phyloP scores from a whole-genome alignment of 2,888 invertebrate species.

The Watsonalla cultraria region DNA sequence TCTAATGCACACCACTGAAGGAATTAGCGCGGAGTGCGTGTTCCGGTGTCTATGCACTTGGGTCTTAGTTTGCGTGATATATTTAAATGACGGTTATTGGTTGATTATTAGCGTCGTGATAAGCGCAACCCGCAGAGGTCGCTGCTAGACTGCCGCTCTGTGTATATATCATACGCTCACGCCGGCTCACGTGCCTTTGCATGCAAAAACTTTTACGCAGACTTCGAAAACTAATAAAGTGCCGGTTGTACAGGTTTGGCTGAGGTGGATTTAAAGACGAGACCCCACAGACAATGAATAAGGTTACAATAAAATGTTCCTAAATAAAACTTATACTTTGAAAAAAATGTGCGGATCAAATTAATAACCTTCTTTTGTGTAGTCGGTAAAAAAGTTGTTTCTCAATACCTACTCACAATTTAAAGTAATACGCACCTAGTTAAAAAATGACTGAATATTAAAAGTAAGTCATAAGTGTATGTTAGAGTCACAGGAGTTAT shows the following conservation, averaged over 20 bases:
- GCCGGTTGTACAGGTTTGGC: constrained; percentile 6
- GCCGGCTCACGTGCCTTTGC: constrained; percentile 62
- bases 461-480: too few species aligned
- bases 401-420: too few species aligned
- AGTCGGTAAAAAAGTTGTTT: too few species aligned
- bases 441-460: too few species aligned
- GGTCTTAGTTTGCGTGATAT: constrained; percentile 14
- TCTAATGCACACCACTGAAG: constrained; percentile 33
- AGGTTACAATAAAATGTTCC: too few species aligned
- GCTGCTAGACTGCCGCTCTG: constrained; percentile 62
- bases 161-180: constrained; percentile 51
- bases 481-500: too few species aligned
- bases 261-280: neutral
- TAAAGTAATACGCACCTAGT: too few species aligned
- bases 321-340: too few species aligned
- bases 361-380: too few species aligned
- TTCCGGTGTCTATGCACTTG: neutral
- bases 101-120: constrained; percentile 65
- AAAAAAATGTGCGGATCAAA: too few species aligned
- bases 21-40: constrained; percentile 29
- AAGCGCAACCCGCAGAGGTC: constrained; percentile 56
- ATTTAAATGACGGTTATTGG: constrained; percentile 47
- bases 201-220: constrained; percentile 69
- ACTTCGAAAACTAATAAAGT: constrained; percentile 52
- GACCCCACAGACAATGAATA: too few species aligned